Evolutionary conservation across 1,140 invertebrate species (phyloP).

Genomic region (Littorina saxatilis): DNA sequence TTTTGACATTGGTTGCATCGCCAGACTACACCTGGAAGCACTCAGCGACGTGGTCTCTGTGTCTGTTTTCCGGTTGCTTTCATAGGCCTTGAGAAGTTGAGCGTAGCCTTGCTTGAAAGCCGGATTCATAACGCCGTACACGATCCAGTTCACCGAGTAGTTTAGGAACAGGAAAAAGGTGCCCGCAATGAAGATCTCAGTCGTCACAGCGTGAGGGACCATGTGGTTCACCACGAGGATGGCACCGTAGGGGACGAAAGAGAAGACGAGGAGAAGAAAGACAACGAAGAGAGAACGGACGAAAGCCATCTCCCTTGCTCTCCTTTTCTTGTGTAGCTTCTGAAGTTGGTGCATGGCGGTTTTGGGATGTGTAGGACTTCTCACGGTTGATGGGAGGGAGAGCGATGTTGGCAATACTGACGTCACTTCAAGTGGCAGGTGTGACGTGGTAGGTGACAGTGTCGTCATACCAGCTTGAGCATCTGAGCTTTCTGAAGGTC

Average conservation of each 20-base stretch:
- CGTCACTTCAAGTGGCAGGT: too few species aligned
- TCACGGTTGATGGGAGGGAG: too few species aligned
- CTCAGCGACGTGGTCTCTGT: too few species aligned
- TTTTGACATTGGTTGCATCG: too few species aligned
- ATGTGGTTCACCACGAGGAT: background rate
- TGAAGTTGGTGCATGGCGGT: background rate
- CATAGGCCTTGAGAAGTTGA: background rate
- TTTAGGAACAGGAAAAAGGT: slow-evolving; percentile 21
- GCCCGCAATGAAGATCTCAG: slow-evolving; percentile 6
- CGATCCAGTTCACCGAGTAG: slow-evolving; percentile 29
- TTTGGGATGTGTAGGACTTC: too few species aligned
- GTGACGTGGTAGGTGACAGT: too few species aligned
- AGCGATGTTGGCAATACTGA: too few species aligned
- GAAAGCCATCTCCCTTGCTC: background rate
- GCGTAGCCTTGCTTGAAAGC: slow-evolving; percentile 17
- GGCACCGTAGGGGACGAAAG: slow-evolving; percentile 21
- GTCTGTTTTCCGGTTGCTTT: too few species aligned
- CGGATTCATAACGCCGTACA: slow-evolving; percentile 29
- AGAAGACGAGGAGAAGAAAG: slow-evolving; percentile 9
- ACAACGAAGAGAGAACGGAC: slow-evolving; percentile 3
- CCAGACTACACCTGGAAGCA: too few species aligned
- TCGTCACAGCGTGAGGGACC: background rate
- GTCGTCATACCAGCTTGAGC: too few species aligned
- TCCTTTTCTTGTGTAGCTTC: background rate
- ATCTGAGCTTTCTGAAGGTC: too few species aligned